Evolutionary conservation across 2,888 invertebrate species (phyloP).

Genomic region (Brachyopa scutellaris): DNA sequence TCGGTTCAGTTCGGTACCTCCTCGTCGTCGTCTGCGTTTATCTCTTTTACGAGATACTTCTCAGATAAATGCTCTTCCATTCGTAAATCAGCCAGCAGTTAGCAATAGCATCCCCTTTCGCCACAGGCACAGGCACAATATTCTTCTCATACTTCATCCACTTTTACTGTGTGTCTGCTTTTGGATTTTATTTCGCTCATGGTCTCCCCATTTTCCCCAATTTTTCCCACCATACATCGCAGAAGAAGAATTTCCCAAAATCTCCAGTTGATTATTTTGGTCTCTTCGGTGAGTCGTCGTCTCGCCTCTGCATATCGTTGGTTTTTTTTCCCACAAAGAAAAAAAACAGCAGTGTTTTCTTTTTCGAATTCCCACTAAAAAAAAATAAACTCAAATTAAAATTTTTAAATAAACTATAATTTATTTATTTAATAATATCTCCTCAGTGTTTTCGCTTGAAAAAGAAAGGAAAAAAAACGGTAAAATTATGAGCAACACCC

Average conservation of each 20-base stretch:
- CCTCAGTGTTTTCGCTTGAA: neutral
- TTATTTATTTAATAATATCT: conserved; percentile 40
- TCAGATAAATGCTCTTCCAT: conserved; percentile 62
- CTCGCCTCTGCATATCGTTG: conserved; percentile 57
- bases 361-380: conserved; percentile 36
- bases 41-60: conserved; percentile 69
- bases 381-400: conserved; percentile 9
- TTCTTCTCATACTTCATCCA: conserved; percentile 49
- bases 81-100: conserved; percentile 53
- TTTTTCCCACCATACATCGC: conserved; percentile 68
- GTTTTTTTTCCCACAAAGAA: neutral
- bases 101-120: conserved; percentile 56
- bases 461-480: no score
- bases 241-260: conserved; percentile 69
- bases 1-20: no score
- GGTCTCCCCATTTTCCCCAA: conserved; percentile 71
- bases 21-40: conserved; percentile 49
- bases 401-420: conserved; percentile 34
- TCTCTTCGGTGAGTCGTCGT: conserved; percentile 74
- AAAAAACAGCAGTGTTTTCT: no score
- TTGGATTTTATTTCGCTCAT: conserved; percentile 69
- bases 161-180: conserved; percentile 60
- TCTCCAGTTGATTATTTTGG: conserved; percentile 74
- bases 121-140: conserved; percentile 1
- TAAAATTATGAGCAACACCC: neutral